phyloP scores from a whole-genome alignment of 1,140 invertebrate species.

The Leucophenga varia region DNA sequence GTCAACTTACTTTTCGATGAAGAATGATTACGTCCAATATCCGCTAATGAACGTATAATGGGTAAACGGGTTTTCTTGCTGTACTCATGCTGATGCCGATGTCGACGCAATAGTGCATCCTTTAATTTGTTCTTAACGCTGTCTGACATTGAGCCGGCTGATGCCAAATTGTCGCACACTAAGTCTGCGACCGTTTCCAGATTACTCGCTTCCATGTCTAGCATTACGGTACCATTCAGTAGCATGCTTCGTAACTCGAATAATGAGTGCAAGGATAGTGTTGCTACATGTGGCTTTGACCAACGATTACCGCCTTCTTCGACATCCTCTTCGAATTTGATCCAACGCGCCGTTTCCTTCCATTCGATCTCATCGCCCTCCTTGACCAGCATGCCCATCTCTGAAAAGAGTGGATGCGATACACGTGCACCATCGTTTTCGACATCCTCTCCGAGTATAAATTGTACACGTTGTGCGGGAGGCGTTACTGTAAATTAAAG shows the following conservation, averaged over 20 bases:
- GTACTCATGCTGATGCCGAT: constrained; percentile 93
- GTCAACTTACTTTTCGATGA: constrained; percentile 88
- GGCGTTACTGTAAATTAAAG: constrained; percentile 83
- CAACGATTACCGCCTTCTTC: constrained; percentile 92
- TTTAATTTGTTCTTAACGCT: constrained; percentile 79
- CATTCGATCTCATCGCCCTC: constrained; percentile 90
- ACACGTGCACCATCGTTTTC: constrained; percentile 82
- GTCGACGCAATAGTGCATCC: constrained; percentile 85
- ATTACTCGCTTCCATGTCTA: constrained; percentile 85
- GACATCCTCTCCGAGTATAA: constrained; percentile 91
- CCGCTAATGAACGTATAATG: constrained; percentile 92
- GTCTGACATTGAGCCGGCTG: constrained; percentile 71
- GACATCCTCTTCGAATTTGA: constrained; percentile 94
- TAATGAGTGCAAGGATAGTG: constrained; percentile 84
- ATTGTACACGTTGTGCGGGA: constrained; percentile 89
- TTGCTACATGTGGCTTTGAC: constrained; percentile 94
- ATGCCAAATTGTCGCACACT: constrained; percentile 89
- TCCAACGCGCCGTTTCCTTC: constrained; percentile 97
- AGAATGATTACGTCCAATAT: constrained; percentile 94
- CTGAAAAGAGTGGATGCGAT: constrained; percentile 88
- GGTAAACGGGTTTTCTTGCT: constrained; percentile 82
- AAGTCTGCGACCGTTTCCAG: constrained; percentile 88
- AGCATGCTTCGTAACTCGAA: constrained; percentile 86
- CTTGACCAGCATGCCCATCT: constrained; percentile 90
- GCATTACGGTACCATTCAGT: constrained; percentile 85